phyloP scores from a whole-genome alignment of 2,888 invertebrate genomes.

The Metacarcinus magister region DNA sequence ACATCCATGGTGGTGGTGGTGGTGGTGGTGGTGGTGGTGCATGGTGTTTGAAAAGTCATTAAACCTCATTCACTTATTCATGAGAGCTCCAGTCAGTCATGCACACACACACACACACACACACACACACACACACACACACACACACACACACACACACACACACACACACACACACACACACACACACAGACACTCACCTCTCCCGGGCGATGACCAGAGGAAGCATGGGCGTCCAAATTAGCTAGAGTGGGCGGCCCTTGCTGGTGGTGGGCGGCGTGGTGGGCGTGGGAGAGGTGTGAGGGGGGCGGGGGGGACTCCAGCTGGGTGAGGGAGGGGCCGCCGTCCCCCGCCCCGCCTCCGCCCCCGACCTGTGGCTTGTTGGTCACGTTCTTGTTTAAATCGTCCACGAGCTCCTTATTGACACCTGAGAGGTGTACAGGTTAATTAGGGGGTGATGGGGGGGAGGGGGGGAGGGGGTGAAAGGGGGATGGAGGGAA shows the following conservation, averaged over 20 bases:
- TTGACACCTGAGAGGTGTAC: conserved; percentile 64
- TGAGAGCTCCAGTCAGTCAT: neutral
- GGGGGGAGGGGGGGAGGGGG: neutral
- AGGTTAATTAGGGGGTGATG: neutral
- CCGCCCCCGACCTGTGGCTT: conserved; percentile 5
- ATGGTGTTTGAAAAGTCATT: no score
- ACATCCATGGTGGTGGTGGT: no score
- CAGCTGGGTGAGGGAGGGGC: conserved; percentile 68
- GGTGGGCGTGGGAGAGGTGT: conserved; percentile 54
- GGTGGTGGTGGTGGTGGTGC: no score
- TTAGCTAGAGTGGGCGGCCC: conserved; percentile 70
- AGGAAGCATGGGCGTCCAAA: conserved; percentile 67
- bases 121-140: conserved; percentile 50
- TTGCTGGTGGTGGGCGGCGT: conserved; percentile 50
- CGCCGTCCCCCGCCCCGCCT: conserved; percentile 61
- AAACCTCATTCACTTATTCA: no score
- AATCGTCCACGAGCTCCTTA: conserved; percentile 77
- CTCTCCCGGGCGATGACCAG: conserved; percentile 26
- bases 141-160: conserved; percentile 33
- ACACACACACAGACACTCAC: neutral
- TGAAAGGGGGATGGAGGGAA: neutral
- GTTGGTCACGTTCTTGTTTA: conserved; percentile 75
- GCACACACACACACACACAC: conserved; percentile 42
- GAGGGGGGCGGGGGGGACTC: conserved; percentile 72
- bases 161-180: neutral